Base-by-base conservation (phyloP, 2,888 invertebrate species). In the Masnerella sp. region DNA sequence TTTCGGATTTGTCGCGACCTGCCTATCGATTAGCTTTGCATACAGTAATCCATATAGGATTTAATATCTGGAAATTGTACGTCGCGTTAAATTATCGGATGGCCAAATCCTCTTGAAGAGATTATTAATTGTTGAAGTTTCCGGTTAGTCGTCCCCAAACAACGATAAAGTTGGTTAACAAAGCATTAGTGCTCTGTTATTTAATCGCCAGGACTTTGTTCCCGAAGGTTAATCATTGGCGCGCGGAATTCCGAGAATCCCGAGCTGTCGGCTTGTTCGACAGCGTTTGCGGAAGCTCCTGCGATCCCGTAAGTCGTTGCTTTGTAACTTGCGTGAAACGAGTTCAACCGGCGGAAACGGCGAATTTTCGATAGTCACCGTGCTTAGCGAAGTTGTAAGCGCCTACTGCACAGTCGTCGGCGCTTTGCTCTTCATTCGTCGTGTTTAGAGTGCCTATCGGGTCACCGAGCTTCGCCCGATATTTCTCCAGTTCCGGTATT, bases 241-340 rank as follows among this genome's bases (percentile, higher is more conserved):
- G 47, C 34, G 38, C 32, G 71, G 69, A 70, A 70, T 70, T 40
- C 36, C 4, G 58, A 40, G 71, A 71, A 71, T 71, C 51, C 59
- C 0, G 58, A 58, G 45, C 45, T 70, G 70, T 71, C 64, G 56
- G 43, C 43, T 71, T 62, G 64, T 64, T 64, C 70, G 70, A 71
- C 70, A 58, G 58, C 38, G 34, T 40, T 49, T 47, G 42, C 38
- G 56, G 59, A 68, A 59, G 68, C 68, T 47, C 54, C 8, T 47
- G 47, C 52, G 42, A 56, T 51, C 40, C 18, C 22, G 43, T 71
- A 64, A 71, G 62, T 58, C 51, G 30, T 51, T 51, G 64, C 64
- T 71, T 71, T 71, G 71, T 71, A 71, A 71, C 64, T 71, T 34
- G 51, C 54, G 28, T 43, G 34, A 70, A 69, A 69, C 61, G 61